These are phyloP conservation scores for Adelges cooleyi DNA, from an alignment of 1,140 invertebrate species.

Conservation along the genomic window DNA sequence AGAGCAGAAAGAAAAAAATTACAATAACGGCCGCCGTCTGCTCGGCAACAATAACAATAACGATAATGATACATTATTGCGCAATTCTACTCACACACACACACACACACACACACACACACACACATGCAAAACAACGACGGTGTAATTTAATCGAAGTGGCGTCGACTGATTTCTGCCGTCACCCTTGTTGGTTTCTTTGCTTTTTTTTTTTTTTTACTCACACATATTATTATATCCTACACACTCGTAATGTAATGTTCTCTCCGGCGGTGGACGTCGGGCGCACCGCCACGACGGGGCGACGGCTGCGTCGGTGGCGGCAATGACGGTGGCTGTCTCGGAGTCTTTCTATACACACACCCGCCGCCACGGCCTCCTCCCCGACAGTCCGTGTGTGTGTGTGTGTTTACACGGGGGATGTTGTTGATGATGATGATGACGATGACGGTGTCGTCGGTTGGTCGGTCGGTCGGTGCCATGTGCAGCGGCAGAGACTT, in stretches of 20 bases:
- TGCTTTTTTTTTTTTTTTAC: not conserved
- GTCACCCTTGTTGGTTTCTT: not conserved
- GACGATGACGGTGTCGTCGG: not conserved
- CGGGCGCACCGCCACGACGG: not conserved
- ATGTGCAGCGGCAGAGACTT: slow-evolving; percentile 12
- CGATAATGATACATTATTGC: not conserved
- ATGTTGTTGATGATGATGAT: not conserved
- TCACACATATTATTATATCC: too few species aligned
- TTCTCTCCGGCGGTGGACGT: not conserved
- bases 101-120: not conserved
- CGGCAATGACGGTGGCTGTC: too few species aligned
- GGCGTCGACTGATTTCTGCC: slow-evolving; percentile 22
- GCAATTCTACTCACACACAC: not conserved
- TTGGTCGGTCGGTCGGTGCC: not conserved
- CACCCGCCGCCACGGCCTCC: too few species aligned
- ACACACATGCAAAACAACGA: not conserved
- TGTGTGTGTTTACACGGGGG: not conserved
- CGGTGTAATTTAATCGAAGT: slow-evolving; percentile 10
- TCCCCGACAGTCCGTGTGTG: too few species aligned
- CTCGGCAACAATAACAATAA: too few species aligned
- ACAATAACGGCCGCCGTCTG: too few species aligned
- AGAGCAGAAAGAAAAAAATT: too few species aligned
- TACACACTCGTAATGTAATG: too few species aligned
- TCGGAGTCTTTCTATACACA: too few species aligned
- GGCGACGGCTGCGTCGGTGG: not conserved